Conservation (phyloP, 2,113 vertebrate species). For the Casuarius casuarius region DNA sequence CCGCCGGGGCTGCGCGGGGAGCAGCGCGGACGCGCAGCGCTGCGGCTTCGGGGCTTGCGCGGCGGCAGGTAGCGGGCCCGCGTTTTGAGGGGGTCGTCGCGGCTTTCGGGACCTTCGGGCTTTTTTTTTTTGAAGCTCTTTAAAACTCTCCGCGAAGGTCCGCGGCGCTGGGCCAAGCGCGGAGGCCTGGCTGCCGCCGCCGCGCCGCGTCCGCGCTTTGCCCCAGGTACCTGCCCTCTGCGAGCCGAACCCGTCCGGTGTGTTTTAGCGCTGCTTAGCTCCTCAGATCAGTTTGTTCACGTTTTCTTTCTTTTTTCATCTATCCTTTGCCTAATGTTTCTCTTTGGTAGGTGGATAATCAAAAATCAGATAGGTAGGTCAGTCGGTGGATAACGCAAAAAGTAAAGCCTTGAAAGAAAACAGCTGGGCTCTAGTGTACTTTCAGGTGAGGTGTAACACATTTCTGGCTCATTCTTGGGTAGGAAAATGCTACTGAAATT, state of each 20-base stretch:
- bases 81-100: neutral
- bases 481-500: neutral
- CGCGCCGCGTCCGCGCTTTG: rapidly evolving
- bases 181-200: neutral
- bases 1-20: too few relatives aligned
- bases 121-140: neutral
- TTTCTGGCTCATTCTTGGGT: neutral
- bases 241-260: rapidly evolving
- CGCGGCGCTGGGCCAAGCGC: neutral
- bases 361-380: neutral
- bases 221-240: too few relatives aligned
- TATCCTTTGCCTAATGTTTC: rapidly evolving
- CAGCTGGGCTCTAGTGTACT: too few relatives aligned
- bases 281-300: rapidly evolving
- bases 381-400: neutral
- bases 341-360: neutral
- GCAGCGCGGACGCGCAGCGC: too few relatives aligned
- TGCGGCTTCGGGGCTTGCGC: neutral
- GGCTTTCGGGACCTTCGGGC: neutral
- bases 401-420: neutral
- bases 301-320: too few relatives aligned
- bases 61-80: neutral
- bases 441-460: too few relatives aligned
- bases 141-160: neutral
- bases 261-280: rapidly evolving